phyloP scores from a whole-genome alignment of 2,888 invertebrate genomes.

The Stratiomys singularior region DNA sequence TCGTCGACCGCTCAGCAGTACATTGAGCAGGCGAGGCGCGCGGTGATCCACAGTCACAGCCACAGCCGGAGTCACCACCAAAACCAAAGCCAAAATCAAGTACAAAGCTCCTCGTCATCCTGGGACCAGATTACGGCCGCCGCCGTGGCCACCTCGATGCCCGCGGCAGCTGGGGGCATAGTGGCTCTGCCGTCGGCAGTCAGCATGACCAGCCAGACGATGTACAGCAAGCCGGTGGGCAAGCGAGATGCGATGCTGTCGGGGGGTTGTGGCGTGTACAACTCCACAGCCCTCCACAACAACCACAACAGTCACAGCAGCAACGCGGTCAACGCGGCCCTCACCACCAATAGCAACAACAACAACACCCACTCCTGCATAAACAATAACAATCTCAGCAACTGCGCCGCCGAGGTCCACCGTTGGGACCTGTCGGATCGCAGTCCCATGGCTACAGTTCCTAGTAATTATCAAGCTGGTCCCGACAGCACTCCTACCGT shows the following conservation, averaged over 20 bases:
- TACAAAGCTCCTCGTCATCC: conserved; percentile 57
- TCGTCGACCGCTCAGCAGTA: conserved; percentile 53
- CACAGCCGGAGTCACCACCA: conserved; percentile 51
- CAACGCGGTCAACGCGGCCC: background rate
- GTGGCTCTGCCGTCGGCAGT: conserved; percentile 50
- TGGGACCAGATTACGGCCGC: conserved; percentile 63
- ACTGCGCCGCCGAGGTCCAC: conserved; percentile 47
- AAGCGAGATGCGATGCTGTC: conserved; percentile 66
- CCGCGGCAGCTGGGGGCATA: conserved; percentile 50
- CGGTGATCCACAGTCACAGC: conserved; percentile 51
- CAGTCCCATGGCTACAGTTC: conserved; percentile 66
- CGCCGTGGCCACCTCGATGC: conserved; percentile 57
- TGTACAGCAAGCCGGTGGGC: conserved; percentile 57
- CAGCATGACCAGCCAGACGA: conserved; percentile 50
- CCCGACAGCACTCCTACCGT: conserved; percentile 59
- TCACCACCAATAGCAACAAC: conserved; percentile 54
- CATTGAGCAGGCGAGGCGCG: conserved; percentile 53
- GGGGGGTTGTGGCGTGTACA: conserved; percentile 58
- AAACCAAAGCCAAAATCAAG: conserved; percentile 57
- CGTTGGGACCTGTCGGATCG: conserved; percentile 60
- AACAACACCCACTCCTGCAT: conserved; percentile 54
- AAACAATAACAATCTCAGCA: conserved; percentile 43
- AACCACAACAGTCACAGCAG: conserved; percentile 51
- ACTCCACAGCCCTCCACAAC: conserved; percentile 51
- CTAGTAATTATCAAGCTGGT: conserved; percentile 66